Conservation (phyloP, 2,888 invertebrate species). For the Nymphalis urticae region DNA sequence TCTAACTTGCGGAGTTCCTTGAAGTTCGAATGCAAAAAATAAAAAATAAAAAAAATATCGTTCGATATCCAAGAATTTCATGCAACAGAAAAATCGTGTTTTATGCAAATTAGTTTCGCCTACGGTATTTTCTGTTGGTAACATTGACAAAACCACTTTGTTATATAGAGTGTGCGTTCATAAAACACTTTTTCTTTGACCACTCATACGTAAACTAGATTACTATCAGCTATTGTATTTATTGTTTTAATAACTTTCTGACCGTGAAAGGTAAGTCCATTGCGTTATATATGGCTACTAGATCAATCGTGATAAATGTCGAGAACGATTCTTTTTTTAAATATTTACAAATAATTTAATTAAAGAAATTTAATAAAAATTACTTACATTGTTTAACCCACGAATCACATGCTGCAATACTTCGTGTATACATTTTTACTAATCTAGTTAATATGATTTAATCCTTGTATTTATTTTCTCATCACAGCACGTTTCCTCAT, state of each 20-base stretch:
- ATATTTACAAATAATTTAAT: no score
- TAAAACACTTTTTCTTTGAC: slow-evolving; percentile 7
- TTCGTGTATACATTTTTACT: no score
- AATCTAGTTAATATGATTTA: no score
- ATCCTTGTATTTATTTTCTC: no score
- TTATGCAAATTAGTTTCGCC: slow-evolving; percentile 27
- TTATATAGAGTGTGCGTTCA: slow-evolving; percentile 6
- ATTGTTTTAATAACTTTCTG: slow-evolving; percentile 5
- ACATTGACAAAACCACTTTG: slow-evolving; percentile 23
- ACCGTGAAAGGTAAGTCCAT: not conserved
- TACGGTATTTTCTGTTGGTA: slow-evolving; percentile 23
- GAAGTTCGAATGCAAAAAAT: slow-evolving; percentile 3
- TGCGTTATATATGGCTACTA: no score
- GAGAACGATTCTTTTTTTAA: no score
- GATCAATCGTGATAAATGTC: no score
- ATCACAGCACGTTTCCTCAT: no score
- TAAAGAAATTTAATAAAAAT: no score
- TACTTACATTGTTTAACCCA: no score
- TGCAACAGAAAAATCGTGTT: slow-evolving; percentile 32
- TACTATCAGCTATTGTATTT: slow-evolving; percentile 4
- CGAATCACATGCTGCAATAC: no score
- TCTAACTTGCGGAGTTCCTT: slow-evolving; percentile 16
- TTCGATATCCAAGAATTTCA: slow-evolving; percentile 22
- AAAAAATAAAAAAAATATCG: slow-evolving; percentile 15
- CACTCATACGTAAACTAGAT: slow-evolving; percentile 18